Evolutionary conservation across 64 coral and sea anemone genomes (phyloP), one percentile per base, ranked within the genome.

Genomic region (Pocillopora damicornis): DNA sequence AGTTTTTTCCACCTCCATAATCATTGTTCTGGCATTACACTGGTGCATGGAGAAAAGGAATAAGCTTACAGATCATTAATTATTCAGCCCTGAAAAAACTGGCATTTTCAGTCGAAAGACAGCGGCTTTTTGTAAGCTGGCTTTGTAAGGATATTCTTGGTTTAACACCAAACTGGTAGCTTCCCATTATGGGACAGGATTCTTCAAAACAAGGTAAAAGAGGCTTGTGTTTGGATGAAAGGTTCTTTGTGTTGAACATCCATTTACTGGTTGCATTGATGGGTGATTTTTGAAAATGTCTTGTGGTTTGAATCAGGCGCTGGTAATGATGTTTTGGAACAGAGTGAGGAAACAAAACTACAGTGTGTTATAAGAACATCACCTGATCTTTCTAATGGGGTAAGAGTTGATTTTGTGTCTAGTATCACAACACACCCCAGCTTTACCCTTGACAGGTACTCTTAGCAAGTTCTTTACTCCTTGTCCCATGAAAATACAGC

Each of bases 151-250:
- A 90, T 30, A 72, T 38, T 80, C 61, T 81, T 17, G 20, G 61
- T 67, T 61, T 65, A 13, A 42, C 13, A 79, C 1, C 34, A 64
- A 59, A 22, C 38, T 75, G 16, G 20, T 34, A 14, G 37, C 38
- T 76, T 90, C 81, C 57, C 82, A 88, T 12, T 35, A 97, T 97
- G 94, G 94, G 94, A 63, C 94, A 97, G n/a, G 94, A 89, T 30
- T 75, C 88, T 79, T 93, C 94, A 22, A 92, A 92, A 77, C 87
- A 93, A 97, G 94, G 94, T 97, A 93, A 89, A 90, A 75, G 36
- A 76, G 9, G 67, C 79, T 76, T 15, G 63, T 73, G 57, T 58
- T 59, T 63, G 1, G 42, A 63, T 61, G 30, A 89, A 76, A 45
- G 57, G 61, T 72, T 76, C 88, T 59, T 37, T 60, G 58, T 83